Percentiles rank a stretch among this genome's conserved stretches.
Conservation (phyloP, 1,140 invertebrate species). For the Camponotus floridanus region DNA sequence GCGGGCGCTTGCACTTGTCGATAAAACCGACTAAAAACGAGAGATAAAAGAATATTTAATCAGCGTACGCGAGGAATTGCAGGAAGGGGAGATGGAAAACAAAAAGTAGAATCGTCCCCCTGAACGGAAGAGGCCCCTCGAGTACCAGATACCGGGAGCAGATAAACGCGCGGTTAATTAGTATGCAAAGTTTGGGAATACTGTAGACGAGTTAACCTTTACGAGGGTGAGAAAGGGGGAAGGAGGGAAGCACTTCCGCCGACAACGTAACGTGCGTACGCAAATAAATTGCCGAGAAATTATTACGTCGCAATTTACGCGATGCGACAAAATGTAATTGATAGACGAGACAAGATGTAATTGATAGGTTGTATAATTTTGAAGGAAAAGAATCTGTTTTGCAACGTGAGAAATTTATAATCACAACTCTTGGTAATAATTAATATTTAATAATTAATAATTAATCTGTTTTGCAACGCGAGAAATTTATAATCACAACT, state of each 20-base stretch:
- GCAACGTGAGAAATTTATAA: not conserved
- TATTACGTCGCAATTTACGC: conserved; percentile 14
- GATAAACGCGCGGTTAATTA: conserved; percentile 63
- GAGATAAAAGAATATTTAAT: conserved; percentile 63
- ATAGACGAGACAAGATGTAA: conserved; percentile 17
- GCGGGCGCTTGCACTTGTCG: conserved; percentile 34
- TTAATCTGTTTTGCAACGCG: not conserved
- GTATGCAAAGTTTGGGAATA: conserved; percentile 57
- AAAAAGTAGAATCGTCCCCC: conserved; percentile 46
- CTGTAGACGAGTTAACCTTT: conserved; percentile 18
- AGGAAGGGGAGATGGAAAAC: conserved; percentile 28
- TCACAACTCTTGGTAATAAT: too few species aligned
- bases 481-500: not conserved
- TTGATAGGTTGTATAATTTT: conserved; percentile 19
- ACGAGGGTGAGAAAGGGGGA: too few species aligned
- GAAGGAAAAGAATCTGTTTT: not conserved
- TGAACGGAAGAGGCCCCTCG: conserved; percentile 35
- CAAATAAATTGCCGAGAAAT: conserved; percentile 32
- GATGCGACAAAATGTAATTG: conserved; percentile 15
- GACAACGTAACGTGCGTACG: conserved; percentile 2
- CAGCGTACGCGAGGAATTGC: conserved; percentile 38
- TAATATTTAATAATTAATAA: too few species aligned
- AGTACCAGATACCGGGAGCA: conserved; percentile 39
- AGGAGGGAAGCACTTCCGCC: not conserved
- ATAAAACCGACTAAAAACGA: conserved; percentile 27